Conservation (phyloP, 2,888 invertebrate species). For the Siphlonurus alternatus region DNA sequence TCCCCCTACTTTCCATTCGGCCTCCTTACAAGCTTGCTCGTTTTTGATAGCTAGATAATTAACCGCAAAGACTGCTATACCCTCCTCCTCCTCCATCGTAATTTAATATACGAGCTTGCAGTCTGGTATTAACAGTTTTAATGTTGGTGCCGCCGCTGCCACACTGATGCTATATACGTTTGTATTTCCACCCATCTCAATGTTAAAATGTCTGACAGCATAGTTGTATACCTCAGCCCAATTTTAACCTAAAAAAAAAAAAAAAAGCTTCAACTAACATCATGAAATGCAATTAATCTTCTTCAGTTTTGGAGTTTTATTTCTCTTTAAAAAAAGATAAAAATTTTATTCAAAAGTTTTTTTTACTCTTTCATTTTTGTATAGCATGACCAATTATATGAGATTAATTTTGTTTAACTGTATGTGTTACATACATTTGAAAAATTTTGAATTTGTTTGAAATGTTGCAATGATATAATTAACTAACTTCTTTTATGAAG, state of each 20-base stretch:
- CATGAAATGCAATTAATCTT: background rate
- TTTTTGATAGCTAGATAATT: conserved; percentile 10
- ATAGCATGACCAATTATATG: too few relatives aligned
- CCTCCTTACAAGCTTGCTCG: background rate
- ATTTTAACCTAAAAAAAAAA: background rate
- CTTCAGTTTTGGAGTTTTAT: background rate
- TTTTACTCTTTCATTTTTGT: too few relatives aligned
- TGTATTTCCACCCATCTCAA: background rate
- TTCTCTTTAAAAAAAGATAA: background rate
- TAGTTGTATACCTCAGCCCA: too few relatives aligned
- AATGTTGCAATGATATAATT: too few relatives aligned
- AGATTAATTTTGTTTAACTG: too few relatives aligned
- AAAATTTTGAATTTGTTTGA: too few relatives aligned
- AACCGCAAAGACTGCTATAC: conserved; percentile 6
- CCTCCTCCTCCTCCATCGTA: background rate
- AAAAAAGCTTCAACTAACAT: background rate
- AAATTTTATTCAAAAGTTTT: too few relatives aligned
- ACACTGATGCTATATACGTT: too few relatives aligned
- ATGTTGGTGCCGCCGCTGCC: background rate
- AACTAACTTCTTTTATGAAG: too few relatives aligned
- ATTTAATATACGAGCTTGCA: background rate
- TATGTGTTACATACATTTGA: too few relatives aligned
- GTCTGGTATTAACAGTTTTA: background rate
- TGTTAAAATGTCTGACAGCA: background rate
- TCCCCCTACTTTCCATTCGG: background rate